Conservation (phyloP, 2,797 vertebrate species). For the Paguma larvata region DNA sequence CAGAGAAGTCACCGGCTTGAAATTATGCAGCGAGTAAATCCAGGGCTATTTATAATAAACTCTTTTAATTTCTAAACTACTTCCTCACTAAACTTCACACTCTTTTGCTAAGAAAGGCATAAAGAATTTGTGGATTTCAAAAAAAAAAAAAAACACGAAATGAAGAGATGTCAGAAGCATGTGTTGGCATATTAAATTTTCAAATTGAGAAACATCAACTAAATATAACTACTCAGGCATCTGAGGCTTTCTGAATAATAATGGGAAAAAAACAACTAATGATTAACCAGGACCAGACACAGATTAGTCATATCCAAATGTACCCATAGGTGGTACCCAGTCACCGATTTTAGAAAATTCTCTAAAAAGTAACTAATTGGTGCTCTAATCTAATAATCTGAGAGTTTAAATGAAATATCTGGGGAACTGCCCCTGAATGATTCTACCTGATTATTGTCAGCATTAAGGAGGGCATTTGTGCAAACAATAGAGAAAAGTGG, state of each 20-base stretch:
- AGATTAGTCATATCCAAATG: accelerated
- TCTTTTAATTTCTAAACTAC: background rate
- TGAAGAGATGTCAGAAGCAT: background rate
- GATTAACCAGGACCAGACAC: background rate
- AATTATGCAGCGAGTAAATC: background rate
- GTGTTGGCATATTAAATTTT: background rate
- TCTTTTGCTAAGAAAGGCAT: background rate
- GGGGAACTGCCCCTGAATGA: background rate
- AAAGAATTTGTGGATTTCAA: background rate
- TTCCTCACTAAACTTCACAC: background rate
- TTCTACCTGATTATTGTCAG: background rate
- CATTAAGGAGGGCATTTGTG: conserved; percentile 26
- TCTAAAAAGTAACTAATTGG: background rate
- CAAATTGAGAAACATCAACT: conserved; percentile 50
- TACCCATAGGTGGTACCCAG: background rate
- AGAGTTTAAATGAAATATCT: background rate
- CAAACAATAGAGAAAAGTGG: conserved; percentile 59
- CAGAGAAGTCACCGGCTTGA: background rate
- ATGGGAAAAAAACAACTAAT: too few relatives aligned
- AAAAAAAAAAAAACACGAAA: background rate
- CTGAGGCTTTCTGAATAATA: conserved; percentile 61
- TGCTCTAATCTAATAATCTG: background rate
- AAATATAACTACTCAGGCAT: conserved; percentile 38
- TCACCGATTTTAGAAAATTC: background rate
- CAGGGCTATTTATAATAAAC: background rate